Evolutionary conservation across 35 echinoderm and acorn worm genomes (phyloP).

Genomic region (Eucidaris tribuloides): DNA sequence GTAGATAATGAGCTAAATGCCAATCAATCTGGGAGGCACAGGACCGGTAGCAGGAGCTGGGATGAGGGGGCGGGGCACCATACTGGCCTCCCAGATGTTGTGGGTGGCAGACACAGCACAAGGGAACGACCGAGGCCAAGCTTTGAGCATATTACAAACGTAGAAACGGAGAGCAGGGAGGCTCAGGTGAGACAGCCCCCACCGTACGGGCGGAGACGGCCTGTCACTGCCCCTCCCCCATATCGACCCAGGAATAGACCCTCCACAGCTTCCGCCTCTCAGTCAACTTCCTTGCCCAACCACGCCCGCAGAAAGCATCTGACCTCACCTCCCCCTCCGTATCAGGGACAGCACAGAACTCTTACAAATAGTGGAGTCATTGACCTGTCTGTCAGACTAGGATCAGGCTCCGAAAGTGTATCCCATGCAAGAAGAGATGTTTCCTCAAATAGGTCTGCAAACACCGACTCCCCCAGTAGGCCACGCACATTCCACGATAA

Average conservation of each 20-base stretch:
- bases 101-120: neutral
- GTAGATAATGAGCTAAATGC: no score
- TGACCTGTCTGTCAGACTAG: no score
- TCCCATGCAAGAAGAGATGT: no score
- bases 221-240: slow-evolving; percentile 13
- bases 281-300: neutral
- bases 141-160: neutral
- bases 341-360: slow-evolving; percentile 6
- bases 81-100: neutral
- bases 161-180: neutral
- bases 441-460: no score
- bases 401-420: no score
- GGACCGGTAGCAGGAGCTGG: slow-evolving; percentile 10
- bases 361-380: no score
- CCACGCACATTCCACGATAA: no score
- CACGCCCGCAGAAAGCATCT: neutral
- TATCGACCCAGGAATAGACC: neutral
- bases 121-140: neutral
- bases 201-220: neutral
- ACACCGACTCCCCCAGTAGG: no score
- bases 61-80: neutral
- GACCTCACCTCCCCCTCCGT: slow-evolving; percentile 4
- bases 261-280: neutral
- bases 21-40: neutral
- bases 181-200: neutral